Evolutionary conservation across 30 jellyfish, hydroid and myxozoan genomes (phyloP), one percentile per base, ranked within the genome.

Genomic region (Pelagia noctiluca): DNA sequence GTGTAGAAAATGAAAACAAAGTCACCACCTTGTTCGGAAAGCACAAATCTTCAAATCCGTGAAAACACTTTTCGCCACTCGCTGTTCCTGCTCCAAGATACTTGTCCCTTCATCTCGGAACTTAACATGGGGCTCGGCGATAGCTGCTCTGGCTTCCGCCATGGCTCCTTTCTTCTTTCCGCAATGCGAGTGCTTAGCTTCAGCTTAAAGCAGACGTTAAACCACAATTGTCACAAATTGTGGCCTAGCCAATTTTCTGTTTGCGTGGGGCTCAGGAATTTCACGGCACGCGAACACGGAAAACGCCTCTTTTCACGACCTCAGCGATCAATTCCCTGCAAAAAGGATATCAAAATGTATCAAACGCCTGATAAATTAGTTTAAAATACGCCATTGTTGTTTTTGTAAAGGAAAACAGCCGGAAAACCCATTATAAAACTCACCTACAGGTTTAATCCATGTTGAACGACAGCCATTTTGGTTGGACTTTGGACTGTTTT

Each of bases 121-220:
- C 57, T 89, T 96, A 1, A 92, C 98, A 36, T 92, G 84, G 11
- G 98, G 98, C 75, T 84, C 96, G 21, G 76, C 89, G 2, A 86
- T 93, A 19, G 98, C 98, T 72, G 98, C 98, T 72, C 98, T 71
- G 11, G 98, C 98, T 66, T 92, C 98, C 84, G 98, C 98, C 98
- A 92, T 92, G 73, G 12, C 36, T 67, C 34, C 71, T n/a, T n/a
- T n/a, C n/a, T n/a, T n/a, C n/a, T n/a, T n/a, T n/a, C n/a, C n/a
- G n/a, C n/a, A n/a, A n/a, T n/a, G n/a, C n/a, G n/a, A n/a, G n/a
- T n/a, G n/a, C n/a, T n/a, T n/a, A n/a, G 19, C 61, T 47, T 11
- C 16, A 8, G 11, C 19, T 47, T 47, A 47, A 61, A n/a, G 7
- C 18, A 48, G 74, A 61, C 74, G 28, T 61, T 61, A 48, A 61